Evolutionary conservation across 2,797 vertebrate genomes (phyloP).

Genomic region (Lateolabrax maculatus): DNA sequence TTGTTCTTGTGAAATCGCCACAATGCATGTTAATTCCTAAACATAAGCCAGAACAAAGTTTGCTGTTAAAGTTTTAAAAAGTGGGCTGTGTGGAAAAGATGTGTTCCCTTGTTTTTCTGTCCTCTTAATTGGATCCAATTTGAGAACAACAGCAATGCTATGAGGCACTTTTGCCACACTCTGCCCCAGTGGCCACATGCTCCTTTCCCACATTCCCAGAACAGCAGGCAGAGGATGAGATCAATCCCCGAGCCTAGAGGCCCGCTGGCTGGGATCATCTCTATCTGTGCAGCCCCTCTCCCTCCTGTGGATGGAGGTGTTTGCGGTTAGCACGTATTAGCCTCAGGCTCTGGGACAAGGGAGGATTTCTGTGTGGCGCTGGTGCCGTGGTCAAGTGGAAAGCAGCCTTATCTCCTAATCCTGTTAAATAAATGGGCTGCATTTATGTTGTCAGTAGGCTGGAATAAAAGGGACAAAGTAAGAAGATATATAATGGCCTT

Average conservation of each 20-base stretch:
- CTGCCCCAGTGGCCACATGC: conserved; percentile 38
- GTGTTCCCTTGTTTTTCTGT: conserved; percentile 35
- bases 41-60: not conserved
- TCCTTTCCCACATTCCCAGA: conserved; percentile 62
- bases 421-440: conserved; percentile 79
- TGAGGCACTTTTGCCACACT: conserved; percentile 34
- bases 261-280: conserved; percentile 70
- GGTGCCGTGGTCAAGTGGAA: conserved; percentile 68
- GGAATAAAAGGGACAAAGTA: conserved; percentile 58
- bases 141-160: conserved; percentile 40
- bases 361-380: conserved; percentile 65
- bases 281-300: conserved; percentile 49
- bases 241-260: conserved; percentile 71
- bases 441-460: conserved; percentile 77
- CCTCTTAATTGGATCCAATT: conserved; percentile 49
- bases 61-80: conserved; percentile 17
- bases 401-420: conserved; percentile 79
- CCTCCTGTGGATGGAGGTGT: conserved; percentile 57
- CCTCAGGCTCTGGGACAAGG: conserved; percentile 64
- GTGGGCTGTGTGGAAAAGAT: not conserved
- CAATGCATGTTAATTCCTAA: conserved; percentile 3
- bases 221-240: conserved; percentile 66
- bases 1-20: conserved; percentile 27
- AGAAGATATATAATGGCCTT: conserved; percentile 56
- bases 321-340: conserved; percentile 62